Conservation (phyloP, 2,797 vertebrate genomes). For the Hydrolagus colliei region DNA sequence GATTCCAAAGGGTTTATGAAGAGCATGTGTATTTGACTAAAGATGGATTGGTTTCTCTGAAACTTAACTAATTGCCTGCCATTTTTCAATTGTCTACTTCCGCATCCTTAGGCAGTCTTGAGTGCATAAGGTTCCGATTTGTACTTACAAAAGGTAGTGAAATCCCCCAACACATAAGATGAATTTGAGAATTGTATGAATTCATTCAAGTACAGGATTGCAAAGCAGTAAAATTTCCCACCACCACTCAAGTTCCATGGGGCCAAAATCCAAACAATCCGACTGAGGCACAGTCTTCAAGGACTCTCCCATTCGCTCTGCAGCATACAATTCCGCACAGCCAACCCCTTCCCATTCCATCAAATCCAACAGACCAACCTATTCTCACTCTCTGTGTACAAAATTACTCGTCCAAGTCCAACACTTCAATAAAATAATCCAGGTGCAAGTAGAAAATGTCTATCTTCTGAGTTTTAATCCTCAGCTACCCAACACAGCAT, state of each 20-base stretch:
- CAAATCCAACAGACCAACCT: background rate
- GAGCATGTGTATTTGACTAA: background rate
- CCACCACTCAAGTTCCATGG: background rate
- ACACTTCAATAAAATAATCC: background rate
- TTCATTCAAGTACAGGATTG: background rate
- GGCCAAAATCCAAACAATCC: background rate
- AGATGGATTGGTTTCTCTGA: background rate
- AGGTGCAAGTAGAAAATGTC: background rate
- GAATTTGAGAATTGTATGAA: background rate
- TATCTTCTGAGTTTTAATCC: background rate
- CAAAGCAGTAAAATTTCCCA: background rate
- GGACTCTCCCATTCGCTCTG: background rate
- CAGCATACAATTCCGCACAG: background rate
- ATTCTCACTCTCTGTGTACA: background rate
- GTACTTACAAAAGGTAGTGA: background rate
- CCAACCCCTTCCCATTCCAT: background rate
- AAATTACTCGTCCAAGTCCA: background rate
- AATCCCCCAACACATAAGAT: background rate
- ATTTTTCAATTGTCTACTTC: no score
- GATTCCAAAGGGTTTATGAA: no score
- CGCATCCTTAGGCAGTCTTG: no score
- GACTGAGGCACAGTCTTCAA: no score
- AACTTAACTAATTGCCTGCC: background rate
- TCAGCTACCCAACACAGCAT: conserved; percentile 9
- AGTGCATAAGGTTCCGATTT: background rate